Conservation (phyloP, 1,140 invertebrate genomes). For the Aphidius gifuensis region DNA sequence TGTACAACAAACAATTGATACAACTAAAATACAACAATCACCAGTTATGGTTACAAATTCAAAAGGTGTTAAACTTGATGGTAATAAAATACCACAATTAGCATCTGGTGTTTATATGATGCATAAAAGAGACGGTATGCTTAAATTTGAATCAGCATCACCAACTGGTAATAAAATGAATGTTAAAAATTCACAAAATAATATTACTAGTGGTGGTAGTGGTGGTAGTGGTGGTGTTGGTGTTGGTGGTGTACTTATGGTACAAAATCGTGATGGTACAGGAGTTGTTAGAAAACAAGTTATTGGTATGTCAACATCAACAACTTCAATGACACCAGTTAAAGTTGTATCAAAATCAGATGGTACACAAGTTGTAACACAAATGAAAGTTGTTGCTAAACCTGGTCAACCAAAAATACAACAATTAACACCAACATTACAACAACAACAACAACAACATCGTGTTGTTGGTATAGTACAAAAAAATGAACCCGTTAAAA, state of each 20-base stretch:
- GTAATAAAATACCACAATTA: constrained; percentile 69
- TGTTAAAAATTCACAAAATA: too few relatives aligned
- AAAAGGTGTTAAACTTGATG: constrained; percentile 71
- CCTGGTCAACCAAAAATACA: constrained; percentile 43
- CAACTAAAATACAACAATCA: constrained; percentile 39
- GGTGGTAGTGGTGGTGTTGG: constrained; percentile 40
- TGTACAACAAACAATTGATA: constrained; percentile 34
- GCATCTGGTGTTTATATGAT: constrained; percentile 68
- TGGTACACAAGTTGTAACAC: constrained; percentile 49
- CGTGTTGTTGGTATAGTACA: constrained; percentile 44
- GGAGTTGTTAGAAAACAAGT: constrained; percentile 49
- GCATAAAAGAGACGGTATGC: constrained; percentile 70
- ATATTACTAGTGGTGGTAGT: constrained; percentile 51
- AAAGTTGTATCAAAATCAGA: constrained; percentile 52
- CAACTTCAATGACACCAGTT: constrained; percentile 45
- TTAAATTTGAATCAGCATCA: constrained; percentile 62
- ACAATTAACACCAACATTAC: constrained; percentile 50
- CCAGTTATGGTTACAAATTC: constrained; percentile 62
- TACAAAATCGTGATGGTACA: constrained; percentile 45
- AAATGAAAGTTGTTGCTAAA: constrained; percentile 52
- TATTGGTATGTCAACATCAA: constrained; percentile 36
- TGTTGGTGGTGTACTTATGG: constrained; percentile 44
- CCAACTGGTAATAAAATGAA: constrained; percentile 15
- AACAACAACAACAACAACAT: constrained; percentile 51
- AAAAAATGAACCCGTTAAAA: constrained; percentile 40